Evolutionary conservation across 2,888 invertebrate species (phyloP).

Genomic region (Hybos culiciformis): DNA sequence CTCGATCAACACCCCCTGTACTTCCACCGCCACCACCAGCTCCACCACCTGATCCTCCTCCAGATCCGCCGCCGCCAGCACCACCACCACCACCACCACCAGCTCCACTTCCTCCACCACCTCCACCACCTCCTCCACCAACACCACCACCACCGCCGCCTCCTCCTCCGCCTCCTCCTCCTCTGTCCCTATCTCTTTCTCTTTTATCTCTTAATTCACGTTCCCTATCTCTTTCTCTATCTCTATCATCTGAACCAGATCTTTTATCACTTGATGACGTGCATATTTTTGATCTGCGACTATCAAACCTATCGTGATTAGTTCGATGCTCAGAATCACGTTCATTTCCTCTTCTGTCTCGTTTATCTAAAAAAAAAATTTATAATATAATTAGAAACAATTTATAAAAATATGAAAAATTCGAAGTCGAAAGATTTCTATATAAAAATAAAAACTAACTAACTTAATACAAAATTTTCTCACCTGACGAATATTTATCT

Average conservation of each 20-base stretch:
- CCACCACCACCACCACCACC: slow-evolving; percentile 13
- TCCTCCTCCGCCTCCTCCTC: slow-evolving; percentile 16
- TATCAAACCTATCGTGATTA: slow-evolving; percentile 74
- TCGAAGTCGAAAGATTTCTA: too few relatives aligned
- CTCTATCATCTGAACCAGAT: slow-evolving; percentile 35
- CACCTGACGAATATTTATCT: slow-evolving; percentile 83
- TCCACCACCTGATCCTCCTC: too few relatives aligned
- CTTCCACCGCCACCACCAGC: slow-evolving; percentile 19
- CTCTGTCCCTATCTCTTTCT: slow-evolving; percentile 26
- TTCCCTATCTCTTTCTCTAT: slow-evolving; percentile 25
- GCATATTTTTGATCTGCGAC: slow-evolving; percentile 34
- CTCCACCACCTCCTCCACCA: slow-evolving; percentile 11
- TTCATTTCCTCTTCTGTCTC: slow-evolving; percentile 47
- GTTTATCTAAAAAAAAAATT: slow-evolving; percentile 45
- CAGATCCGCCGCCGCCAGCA: slow-evolving; percentile 8
- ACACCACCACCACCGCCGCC: slow-evolving; percentile 15
- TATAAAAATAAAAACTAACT: slow-evolving; percentile 5
- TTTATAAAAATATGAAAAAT: too few relatives aligned
- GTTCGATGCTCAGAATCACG: slow-evolving; percentile 65
- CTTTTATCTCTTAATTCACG: slow-evolving; percentile 33
- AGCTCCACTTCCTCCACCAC: slow-evolving; percentile 8
- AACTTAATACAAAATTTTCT: slow-evolving; percentile 16
- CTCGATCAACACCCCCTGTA: slow-evolving; percentile 16
- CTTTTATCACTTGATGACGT: slow-evolving; percentile 32
- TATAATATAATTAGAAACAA: neutral